Percentiles rank a stretch among this genome's conserved stretches.
phyloP scores from a whole-genome alignment of 2,797 vertebrate species.

The Propithecus perrieri region DNA sequence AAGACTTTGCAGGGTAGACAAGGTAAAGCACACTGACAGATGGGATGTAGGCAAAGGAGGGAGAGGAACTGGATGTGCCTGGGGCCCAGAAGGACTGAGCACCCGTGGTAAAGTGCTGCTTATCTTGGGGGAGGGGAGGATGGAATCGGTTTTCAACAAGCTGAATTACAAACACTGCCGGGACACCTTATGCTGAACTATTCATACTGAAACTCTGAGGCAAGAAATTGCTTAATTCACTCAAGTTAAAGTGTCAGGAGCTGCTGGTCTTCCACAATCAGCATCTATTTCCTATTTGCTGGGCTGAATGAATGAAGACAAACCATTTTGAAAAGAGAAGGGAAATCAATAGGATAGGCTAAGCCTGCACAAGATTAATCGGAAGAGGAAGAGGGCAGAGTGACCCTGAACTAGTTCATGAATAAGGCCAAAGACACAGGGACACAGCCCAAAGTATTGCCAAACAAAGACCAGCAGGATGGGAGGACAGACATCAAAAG shows the following conservation, averaged over 20 bases:
- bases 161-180: neutral
- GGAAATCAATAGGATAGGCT: neutral
- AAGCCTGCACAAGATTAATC: neutral
- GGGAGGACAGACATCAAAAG: neutral
- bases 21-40: neutral
- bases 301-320: neutral
- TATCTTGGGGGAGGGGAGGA: neutral
- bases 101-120: neutral
- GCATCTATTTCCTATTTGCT: neutral
- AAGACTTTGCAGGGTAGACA: neutral
- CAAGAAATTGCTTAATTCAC: neutral
- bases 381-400: neutral
- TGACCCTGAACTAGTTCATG: neutral
- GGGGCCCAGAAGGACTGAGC: neutral
- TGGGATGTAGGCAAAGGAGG: neutral
- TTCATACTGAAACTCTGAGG: neutral
- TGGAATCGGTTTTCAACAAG: neutral
- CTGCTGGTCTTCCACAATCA: neutral
- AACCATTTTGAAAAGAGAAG: slow-evolving; percentile 13
- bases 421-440: neutral
- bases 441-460: neutral
- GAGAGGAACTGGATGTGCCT: neutral
- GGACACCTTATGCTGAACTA: neutral
- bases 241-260: neutral
- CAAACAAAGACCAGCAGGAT: neutral